These are phyloP conservation scores for Ceryle rudis DNA, from an alignment of 2,797 vertebrate genomes.

Conservation along the genomic window DNA sequence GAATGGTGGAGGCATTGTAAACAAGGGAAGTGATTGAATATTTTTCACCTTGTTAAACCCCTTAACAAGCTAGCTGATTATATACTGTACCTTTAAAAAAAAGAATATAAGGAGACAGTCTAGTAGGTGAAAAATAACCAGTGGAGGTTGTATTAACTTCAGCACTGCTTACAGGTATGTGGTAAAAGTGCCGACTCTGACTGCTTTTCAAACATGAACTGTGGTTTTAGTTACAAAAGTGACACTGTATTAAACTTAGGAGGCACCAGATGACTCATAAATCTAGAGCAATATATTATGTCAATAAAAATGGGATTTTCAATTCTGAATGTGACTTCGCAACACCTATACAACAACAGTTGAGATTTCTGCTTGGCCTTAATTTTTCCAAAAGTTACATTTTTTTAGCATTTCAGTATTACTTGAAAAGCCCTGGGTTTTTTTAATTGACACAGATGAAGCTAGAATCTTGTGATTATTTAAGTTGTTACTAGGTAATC, in stretches of 20 bases:
- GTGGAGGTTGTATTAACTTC: background rate
- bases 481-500: background rate
- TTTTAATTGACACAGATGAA: background rate
- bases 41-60: conserved; percentile 75
- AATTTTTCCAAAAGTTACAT: background rate
- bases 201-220: background rate
- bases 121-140: conserved; percentile 20
- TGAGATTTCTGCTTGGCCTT: background rate
- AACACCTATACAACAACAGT: background rate
- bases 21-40: conserved; percentile 70
- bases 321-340: background rate
- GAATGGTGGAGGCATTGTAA: conserved; percentile 46
- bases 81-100: conserved; percentile 63
- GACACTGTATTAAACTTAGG: background rate
- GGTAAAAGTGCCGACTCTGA: background rate
- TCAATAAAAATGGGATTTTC: background rate
- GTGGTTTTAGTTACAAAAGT: background rate
- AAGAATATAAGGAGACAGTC: conserved; percentile 23
- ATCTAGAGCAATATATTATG: background rate
- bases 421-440: background rate
- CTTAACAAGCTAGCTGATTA: conserved; percentile 74
- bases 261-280: background rate
- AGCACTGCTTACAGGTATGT: background rate
- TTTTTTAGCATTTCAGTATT: background rate
- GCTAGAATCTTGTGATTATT: background rate